Conservation (phyloP, 2,888 invertebrate genomes). For the Drosophila recens region DNA sequence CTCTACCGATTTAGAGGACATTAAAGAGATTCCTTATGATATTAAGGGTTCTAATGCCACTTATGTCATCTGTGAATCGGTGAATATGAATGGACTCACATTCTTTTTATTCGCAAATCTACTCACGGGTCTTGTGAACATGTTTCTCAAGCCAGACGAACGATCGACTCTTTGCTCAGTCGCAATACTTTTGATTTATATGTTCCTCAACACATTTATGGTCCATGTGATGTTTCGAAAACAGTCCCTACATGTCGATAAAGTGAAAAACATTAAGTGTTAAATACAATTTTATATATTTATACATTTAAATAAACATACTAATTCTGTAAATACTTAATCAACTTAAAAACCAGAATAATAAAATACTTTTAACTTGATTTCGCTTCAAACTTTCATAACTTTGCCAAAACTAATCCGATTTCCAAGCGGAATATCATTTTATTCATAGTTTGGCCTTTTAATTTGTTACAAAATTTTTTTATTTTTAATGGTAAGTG, state of each 20-base stretch:
- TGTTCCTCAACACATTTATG: constrained; percentile 84
- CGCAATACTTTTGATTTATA: constrained; percentile 87
- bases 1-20: too few relatives aligned
- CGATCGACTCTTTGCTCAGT: constrained; percentile 85
- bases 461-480: too few relatives aligned
- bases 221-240: constrained; percentile 51
- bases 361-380: too few relatives aligned
- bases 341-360: neutral
- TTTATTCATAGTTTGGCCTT: too few relatives aligned
- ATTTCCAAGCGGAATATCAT: too few relatives aligned
- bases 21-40: neutral
- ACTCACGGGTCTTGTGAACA: constrained; percentile 93
- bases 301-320: neutral
- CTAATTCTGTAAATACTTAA: neutral
- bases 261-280: neutral
- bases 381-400: too few relatives aligned
- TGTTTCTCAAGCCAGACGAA: constrained; percentile 88
- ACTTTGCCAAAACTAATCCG: too few relatives aligned
- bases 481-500: too few relatives aligned
- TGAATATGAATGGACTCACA: constrained; percentile 92
- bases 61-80: constrained; percentile 85
- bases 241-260: neutral
- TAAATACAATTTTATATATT: neutral
- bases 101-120: constrained; percentile 94
- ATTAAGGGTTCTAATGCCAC: neutral